Evolutionary conservation across 2,888 invertebrate species (phyloP).

Genomic region (Baronia brevicornis): DNA sequence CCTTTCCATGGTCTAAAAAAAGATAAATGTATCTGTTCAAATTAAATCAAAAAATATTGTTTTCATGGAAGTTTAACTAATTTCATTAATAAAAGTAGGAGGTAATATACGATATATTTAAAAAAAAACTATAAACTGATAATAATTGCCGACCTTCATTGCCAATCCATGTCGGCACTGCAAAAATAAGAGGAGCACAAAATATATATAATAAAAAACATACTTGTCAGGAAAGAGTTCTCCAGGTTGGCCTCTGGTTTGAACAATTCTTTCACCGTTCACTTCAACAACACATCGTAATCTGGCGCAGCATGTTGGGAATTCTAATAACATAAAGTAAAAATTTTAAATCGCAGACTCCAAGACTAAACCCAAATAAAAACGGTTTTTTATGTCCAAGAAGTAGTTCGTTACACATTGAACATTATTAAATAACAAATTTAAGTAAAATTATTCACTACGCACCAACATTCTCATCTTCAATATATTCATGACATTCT

Average conservation of each 20-base stretch:
- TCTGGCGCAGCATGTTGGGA: slow-evolving; percentile 66
- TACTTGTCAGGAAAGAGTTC: slow-evolving; percentile 70
- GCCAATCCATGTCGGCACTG: not conserved
- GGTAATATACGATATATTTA: too few species aligned
- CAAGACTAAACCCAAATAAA: too few species aligned
- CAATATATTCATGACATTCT: slow-evolving; percentile 68
- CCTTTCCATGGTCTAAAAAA: slow-evolving; percentile 62
- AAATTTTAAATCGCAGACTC: not conserved
- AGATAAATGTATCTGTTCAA: not conserved
- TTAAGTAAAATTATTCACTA: slow-evolving; percentile 11
- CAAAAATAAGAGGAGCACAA: too few species aligned
- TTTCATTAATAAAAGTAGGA: too few species aligned
- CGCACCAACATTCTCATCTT: slow-evolving; percentile 69
- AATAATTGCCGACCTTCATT: too few species aligned
- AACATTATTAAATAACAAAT: too few species aligned
- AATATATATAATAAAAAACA: slow-evolving; percentile 25
- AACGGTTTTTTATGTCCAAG: too few species aligned
- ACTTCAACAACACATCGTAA: slow-evolving; percentile 63
- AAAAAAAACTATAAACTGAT: too few species aligned
- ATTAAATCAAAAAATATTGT: too few species aligned
- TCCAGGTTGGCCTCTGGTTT: slow-evolving; percentile 65
- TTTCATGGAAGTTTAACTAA: too few species aligned
- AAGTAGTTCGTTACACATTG: too few species aligned
- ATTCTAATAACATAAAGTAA: slow-evolving; percentile 35
- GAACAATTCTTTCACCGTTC: slow-evolving; percentile 64